Base-by-base conservation (phyloP, 1,140 invertebrate species). In the Tetragonula clypearis region DNA sequence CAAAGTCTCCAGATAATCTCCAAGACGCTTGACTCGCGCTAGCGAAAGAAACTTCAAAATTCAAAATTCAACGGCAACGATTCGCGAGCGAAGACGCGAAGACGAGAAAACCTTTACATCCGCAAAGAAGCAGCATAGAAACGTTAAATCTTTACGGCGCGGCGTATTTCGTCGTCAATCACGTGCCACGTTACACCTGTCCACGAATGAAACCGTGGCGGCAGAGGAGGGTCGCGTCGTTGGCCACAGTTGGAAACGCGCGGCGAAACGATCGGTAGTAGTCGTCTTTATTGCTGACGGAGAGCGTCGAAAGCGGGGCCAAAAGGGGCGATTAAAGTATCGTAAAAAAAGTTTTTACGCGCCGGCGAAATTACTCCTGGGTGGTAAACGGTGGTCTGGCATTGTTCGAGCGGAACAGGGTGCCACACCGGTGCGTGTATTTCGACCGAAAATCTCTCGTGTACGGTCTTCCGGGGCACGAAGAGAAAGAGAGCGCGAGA, bases 101-200 rank as follows among this genome's bases (percentile, higher is more conserved):
- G 35, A 30, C 35, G 3, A 68, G 77, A 26, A 26, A 68, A 79
- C 21, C 55, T 23, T 11, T 35, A 3, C 35, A 35, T 35, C 35
- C 35, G 35, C 35, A 35, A 35, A 2, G 23, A 12, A 56, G 60
- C 60, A 87, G 69, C 86, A n/a, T 21, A 69, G 68, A 81, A 82
- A 84, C 80, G 68, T n/a, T 19, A 62, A 76, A 86, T 77, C 91
- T 91, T 92, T 88, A 89, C 84, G 68, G 74, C 71, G 17, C 9
- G 15, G 68, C 83, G 86, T 91, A 89, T 90, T 91, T 91, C 86
- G 88, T 91, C 88, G 85, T 92, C 90, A 87, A 91, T 91, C 87
- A 88, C 35, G 21, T 21, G 69, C 69, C 71, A 30, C 30, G 65
- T 73, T 41, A 56, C 62, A 60, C 66, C 68, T 78, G 72, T 26